Percentiles rank a stretch among this genome's conserved stretches.
Conservation (phyloP, 2,113 vertebrate species). For the Chamaetylas fuelleborni region DNA sequence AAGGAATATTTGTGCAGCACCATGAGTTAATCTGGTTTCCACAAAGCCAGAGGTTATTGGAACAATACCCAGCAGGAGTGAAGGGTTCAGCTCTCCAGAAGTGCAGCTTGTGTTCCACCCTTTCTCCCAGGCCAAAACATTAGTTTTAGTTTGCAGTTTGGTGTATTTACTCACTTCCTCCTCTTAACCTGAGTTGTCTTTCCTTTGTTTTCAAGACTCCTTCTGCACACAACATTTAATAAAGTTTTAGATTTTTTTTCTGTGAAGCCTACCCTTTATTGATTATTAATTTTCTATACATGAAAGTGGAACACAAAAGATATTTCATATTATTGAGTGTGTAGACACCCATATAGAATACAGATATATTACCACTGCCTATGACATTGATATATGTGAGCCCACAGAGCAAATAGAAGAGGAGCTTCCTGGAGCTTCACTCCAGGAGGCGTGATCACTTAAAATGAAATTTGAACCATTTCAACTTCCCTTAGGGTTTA, state of each 20-base stretch:
- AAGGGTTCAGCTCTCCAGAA: not conserved
- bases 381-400: not conserved
- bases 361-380: not conserved
- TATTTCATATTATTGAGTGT: not conserved
- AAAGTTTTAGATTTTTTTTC: not conserved
- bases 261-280: not conserved
- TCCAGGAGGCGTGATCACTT: not conserved
- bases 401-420: not conserved
- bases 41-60: not conserved
- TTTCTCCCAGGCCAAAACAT: not conserved
- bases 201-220: not conserved
- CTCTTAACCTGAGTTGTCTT: not conserved
- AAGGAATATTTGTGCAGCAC: not conserved
- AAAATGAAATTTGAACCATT: not conserved
- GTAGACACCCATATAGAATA: not conserved
- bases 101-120: not conserved
- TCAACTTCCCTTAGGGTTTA: not conserved
- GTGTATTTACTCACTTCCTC: not conserved
- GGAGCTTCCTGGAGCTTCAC: too few species aligned
- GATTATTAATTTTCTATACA: not conserved
- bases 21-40: not conserved
- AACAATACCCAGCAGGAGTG: not conserved
- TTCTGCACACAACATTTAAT: not conserved
- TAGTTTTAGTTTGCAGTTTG: not conserved
- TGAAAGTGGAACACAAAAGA: not conserved